These are phyloP conservation scores for Rhyacichthys aspro DNA, from an alignment of 2,797 vertebrate genomes.

Conservation along the genomic window DNA sequence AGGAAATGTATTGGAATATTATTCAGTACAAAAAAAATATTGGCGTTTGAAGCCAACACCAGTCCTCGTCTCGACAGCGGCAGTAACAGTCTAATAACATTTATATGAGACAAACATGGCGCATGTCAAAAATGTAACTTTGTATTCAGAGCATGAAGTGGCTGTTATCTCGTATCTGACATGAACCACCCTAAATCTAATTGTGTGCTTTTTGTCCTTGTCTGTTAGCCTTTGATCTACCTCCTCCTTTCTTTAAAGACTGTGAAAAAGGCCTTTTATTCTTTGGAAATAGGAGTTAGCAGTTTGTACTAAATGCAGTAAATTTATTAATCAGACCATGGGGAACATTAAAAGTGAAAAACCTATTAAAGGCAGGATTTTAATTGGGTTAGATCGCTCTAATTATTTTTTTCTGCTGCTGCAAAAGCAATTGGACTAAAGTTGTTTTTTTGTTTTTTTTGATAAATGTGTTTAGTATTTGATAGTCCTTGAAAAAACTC, in stretches of 20 bases:
- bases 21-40: conserved; percentile 35
- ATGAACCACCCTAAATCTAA: conserved; percentile 40
- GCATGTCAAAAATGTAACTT: conserved; percentile 35
- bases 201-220: conserved; percentile 36
- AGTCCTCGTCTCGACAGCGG: conserved; percentile 23
- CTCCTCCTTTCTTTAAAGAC: conserved; percentile 44
- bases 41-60: conserved; percentile 24
- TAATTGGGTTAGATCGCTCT: conserved; percentile 74
- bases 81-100: conserved; percentile 44
- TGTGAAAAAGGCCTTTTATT: conserved; percentile 48
- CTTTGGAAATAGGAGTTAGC: conserved; percentile 71
- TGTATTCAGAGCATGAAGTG: conserved; percentile 19
- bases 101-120: conserved; percentile 31
- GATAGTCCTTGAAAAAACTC: conserved; percentile 67
- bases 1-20: conserved; percentile 47
- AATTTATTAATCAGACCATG: conserved; percentile 79
- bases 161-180: conserved; percentile 49
- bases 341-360: conserved; percentile 82
- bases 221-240: conserved; percentile 52
- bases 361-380: conserved; percentile 81
- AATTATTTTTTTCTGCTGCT: conserved; percentile 18
- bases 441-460: conserved; percentile 61
- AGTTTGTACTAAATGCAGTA: conserved; percentile 79
- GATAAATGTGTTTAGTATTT: conserved; percentile 58
- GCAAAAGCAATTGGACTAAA: conserved; percentile 60